Evolutionary conservation across 1,140 invertebrate species (phyloP), one percentile per base, ranked within the genome.

Genomic region (Aphelenchoides fujianensis): DNA sequence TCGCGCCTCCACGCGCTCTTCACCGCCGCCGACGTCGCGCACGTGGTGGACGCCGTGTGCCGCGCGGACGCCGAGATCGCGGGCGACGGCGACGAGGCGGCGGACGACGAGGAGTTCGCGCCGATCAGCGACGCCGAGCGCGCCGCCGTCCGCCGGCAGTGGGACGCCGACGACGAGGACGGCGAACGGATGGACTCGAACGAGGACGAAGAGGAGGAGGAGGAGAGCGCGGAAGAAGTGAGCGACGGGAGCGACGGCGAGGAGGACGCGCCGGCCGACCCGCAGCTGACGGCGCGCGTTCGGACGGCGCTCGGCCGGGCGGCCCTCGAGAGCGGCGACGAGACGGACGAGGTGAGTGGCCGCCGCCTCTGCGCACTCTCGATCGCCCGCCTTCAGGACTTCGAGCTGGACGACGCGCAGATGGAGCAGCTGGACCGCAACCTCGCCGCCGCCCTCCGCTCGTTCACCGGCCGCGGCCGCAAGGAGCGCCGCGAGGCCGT

Each of bases 91-190:
- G 68, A 48, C 12, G 41, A 48, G 12, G 23, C 23, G 41, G 23
- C 30, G 37, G 68, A 69, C 28, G 68, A 69, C 34, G 68, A 69
- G 28, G 68, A 69, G 41, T 69, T 69, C 23, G 32, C 28, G 0
- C 68, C 68, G 0, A 69, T 69, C 36, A 69, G 55, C 5, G 68
- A 31, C 9, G 68, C 64, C 30, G 68, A 69, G 27, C 57, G 41
- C 23, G 12, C 12, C 12, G 41, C 41, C 12, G 23, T 48, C 23
- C 41, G 23, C 12, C 12, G 23, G 41, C 12, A 48, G 23, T 48
- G 41, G 41, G 41, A 12, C 41, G 23, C 12, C 12, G 23, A 48
- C 12, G 41, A 12, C 12, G 41, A 48, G 12, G 41, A 48, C 23
- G 41, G 12, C 23, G 41, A 48, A 23, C 12, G 12, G 41, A 48